A percentile compares a stretch with the other conserved stretches of the same genome.
Conservation (phyloP, 2,113 vertebrate genomes). For the Ophiodon elongatus region DNA sequence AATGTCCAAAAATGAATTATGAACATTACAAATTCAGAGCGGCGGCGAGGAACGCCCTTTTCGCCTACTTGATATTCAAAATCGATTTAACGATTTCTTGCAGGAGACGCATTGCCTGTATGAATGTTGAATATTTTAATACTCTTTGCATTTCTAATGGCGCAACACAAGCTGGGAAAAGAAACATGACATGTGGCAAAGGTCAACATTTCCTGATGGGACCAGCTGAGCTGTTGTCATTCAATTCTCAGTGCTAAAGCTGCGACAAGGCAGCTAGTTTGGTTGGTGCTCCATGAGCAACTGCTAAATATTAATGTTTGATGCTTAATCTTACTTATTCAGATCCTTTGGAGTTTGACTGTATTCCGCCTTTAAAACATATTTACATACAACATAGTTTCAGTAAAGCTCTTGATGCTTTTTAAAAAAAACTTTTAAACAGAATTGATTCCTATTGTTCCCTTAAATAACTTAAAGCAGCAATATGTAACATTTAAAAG, state of each 20-base stretch:
- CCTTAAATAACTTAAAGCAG: not conserved
- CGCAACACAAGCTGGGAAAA: constrained; percentile 21
- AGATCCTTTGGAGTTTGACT: not conserved
- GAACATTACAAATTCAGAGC: constrained; percentile 38
- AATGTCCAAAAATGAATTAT: constrained; percentile 33
- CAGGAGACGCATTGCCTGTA: constrained; percentile 31
- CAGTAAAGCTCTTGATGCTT: not conserved
- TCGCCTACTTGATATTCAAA: constrained; percentile 47
- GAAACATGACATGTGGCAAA: constrained; percentile 53
- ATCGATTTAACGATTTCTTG: constrained; percentile 30
- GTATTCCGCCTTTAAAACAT: not conserved
- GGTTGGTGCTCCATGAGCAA: not conserved
- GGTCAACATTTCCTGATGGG: constrained; percentile 47
- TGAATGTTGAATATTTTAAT: constrained; percentile 55
- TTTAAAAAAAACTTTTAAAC: not conserved
- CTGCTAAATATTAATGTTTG: not conserved
- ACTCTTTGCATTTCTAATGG: constrained; percentile 49
- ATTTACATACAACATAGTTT: not conserved
- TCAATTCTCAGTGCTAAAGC: constrained; percentile 19
- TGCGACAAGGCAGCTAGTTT: not conserved
- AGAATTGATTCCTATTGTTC: not conserved
- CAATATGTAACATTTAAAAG: not conserved
- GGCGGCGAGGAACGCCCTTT: not conserved
- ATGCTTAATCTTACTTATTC: not conserved
- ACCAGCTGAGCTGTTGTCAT: not conserved